Percentiles rank a stretch among this genome's conserved stretches.
phyloP scores from a whole-genome alignment of 2,888 invertebrate genomes.

The Orthosia gothica region DNA sequence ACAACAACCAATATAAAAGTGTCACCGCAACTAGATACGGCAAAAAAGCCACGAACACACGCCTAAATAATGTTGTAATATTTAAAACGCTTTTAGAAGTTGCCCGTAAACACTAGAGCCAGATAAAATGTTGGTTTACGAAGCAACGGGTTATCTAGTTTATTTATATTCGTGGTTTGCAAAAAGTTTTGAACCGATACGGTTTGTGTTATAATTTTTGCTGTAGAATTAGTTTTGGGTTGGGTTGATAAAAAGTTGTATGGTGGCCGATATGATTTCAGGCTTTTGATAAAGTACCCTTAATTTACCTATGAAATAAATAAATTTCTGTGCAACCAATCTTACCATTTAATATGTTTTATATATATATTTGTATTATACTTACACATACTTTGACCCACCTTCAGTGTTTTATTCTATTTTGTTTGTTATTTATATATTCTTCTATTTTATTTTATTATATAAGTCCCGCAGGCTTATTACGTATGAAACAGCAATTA shows the following conservation, averaged over 20 bases:
- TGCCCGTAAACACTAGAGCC: constrained; percentile 23
- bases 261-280: background rate
- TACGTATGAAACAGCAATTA: no score
- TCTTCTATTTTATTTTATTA: no score
- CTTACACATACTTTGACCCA: no score
- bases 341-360: no score
- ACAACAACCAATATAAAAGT: background rate
- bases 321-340: no score
- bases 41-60: constrained; percentile 19
- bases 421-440: no score
- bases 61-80: constrained; percentile 41
- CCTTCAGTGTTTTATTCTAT: no score
- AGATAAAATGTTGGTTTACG: constrained; percentile 60
- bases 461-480: no score
- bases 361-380: no score
- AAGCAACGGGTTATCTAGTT: constrained; percentile 39
- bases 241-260: background rate
- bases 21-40: background rate
- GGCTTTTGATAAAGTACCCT: no score
- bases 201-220: constrained; percentile 26
- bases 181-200: constrained; percentile 55
- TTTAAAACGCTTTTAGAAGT: constrained; percentile 50
- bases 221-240: background rate
- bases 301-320: no score
- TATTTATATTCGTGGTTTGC: constrained; percentile 42